Evolutionary conservation across 2,113 vertebrate species (phyloP).

Genomic region (Apistogramma diplotaenia): DNA sequence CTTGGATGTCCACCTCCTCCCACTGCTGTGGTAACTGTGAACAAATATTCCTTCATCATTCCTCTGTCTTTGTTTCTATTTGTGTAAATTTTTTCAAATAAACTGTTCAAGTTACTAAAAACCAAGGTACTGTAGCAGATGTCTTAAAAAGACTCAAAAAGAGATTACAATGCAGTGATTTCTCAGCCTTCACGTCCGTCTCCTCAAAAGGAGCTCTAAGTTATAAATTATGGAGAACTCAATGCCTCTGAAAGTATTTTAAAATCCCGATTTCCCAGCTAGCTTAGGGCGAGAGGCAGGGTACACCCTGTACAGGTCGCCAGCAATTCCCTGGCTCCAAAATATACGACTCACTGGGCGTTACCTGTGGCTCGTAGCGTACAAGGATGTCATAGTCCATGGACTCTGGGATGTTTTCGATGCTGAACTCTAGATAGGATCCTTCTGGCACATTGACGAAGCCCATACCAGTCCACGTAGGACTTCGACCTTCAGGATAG

Average conservation of each 20-base stretch:
- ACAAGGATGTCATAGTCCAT: slow-evolving; percentile 95
- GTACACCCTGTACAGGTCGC: no score
- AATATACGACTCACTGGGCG: not conserved
- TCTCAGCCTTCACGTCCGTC: no score
- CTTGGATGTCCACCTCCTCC: slow-evolving; percentile 85
- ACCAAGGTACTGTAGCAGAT: no score
- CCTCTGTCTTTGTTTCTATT: not conserved
- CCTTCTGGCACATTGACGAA: slow-evolving; percentile 92
- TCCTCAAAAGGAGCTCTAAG: no score
- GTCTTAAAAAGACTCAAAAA: not conserved
- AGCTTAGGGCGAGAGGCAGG: no score
- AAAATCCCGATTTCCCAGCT: no score
- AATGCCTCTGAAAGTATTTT: no score
- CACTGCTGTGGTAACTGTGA: slow-evolving; percentile 88
- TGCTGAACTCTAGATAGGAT: slow-evolving; percentile 84
- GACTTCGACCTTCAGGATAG: slow-evolving; percentile 81
- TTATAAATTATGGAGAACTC: no score
- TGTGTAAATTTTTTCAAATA: not conserved
- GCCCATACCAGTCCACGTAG: slow-evolving; percentile 92
- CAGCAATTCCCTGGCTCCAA: no score
- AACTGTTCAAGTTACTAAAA: not conserved
- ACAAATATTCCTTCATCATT: not conserved
- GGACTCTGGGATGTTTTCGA: slow-evolving; percentile 88
- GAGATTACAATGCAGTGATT: not conserved
- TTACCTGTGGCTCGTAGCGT: slow-evolving; percentile 96